Evolutionary conservation across 2,797 vertebrate species (phyloP).

Genomic region (Pampus argenteus): DNA sequence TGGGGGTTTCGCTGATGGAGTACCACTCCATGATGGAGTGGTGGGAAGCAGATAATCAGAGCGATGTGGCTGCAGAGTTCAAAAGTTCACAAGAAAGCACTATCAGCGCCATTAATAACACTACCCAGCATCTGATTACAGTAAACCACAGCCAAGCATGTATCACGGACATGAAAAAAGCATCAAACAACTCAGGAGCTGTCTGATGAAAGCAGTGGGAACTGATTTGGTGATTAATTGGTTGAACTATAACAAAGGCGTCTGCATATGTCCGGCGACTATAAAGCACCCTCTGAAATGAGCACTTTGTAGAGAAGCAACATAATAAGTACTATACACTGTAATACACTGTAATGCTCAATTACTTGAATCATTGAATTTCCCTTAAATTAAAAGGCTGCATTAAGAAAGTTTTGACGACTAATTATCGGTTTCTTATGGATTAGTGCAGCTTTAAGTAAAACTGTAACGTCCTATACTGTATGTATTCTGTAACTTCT

Average conservation of each 20-base stretch:
- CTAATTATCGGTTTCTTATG: no score
- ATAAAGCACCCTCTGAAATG: slow-evolving; percentile 28
- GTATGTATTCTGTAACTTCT: not conserved
- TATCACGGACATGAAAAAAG: slow-evolving; percentile 5
- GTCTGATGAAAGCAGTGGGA: slow-evolving; percentile 32
- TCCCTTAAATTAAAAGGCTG: not conserved
- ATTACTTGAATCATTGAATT: slow-evolving; percentile 28
- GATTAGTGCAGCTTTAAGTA: not conserved
- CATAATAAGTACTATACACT: slow-evolving; percentile 20
- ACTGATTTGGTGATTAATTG: slow-evolving; percentile 46
- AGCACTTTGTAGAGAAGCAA: slow-evolving; percentile 50
- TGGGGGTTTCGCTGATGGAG: slow-evolving; percentile 61
- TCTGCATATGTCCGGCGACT: slow-evolving; percentile 13
- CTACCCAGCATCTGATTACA: slow-evolving; percentile 47
- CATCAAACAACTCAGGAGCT: slow-evolving; percentile 9
- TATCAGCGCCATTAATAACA: slow-evolving; percentile 51
- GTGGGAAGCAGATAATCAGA: slow-evolving; percentile 72
- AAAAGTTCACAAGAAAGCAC: slow-evolving; percentile 58
- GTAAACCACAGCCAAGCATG: slow-evolving; percentile 20
- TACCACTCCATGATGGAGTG: slow-evolving; percentile 67
- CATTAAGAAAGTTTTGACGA: not conserved
- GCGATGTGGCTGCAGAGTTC: slow-evolving; percentile 55
- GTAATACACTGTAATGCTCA: slow-evolving; percentile 6
- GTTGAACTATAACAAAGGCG: slow-evolving; percentile 37
- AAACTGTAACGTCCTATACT: not conserved